Base-by-base conservation (phyloP, 2,113 vertebrate species). In the Argyrosomus japonicus region DNA sequence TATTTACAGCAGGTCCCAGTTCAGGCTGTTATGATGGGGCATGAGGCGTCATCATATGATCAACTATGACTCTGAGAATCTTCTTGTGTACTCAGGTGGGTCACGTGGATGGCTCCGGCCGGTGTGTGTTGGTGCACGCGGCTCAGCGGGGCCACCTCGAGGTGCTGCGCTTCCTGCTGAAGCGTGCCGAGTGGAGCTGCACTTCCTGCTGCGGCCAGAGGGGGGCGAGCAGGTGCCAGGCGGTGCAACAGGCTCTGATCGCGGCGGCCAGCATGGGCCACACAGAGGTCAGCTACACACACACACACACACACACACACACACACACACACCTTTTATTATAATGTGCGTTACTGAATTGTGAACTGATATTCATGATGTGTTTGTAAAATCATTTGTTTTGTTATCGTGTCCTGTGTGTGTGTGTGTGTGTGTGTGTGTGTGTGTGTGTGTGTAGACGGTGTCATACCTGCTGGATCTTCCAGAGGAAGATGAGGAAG, bases 261-360 rank as follows among this genome's bases (percentile, higher is more conserved):
- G 97, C 97, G 0, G 98, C 97, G 0, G 96, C 97, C 88, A 97
- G 96, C 94, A 98, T 97, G 97, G 98, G 98, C 13, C 98, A 97
- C 87, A 95, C 96, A 0, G 97, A 99, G 97, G 98, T 99, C 73
- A 81, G 0, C 14, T 1, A 47, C 53, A 68, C 76, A 53, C 21
- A 48, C 64, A 58, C 53, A 72, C 54, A 43, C 64, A 69, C 57
- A 58, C 51, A 72, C 54, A 43, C 64, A 69, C 57, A 58, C 51
- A 70, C 19, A 45, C 58, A 68, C 71, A 53, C 21, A 45, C 58
- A 68, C 75, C 14, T 0, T 27, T 47, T 58, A 5, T 6, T 40
- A 10, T 23, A 15, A 5, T 25, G 13, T 48, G 13, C 56, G 36
- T 8, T 9, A 63, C 11, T n/a, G 13, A 32, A 62, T 61, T 3